phyloP scores from a whole-genome alignment of 2,888 invertebrate genomes.

The Bombylius discolor region DNA sequence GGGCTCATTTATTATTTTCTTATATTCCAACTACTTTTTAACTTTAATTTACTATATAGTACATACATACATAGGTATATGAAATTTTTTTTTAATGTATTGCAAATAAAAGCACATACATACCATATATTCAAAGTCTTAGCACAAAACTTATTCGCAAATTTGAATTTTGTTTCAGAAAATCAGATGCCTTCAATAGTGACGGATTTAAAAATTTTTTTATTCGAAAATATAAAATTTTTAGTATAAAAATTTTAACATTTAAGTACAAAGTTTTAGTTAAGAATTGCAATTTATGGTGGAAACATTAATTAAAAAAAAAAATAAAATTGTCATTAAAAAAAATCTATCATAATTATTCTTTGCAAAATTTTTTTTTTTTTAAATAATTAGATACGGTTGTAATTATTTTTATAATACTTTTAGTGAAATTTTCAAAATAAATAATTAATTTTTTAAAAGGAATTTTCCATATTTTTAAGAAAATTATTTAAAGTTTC shows the following conservation, averaged over 20 bases:
- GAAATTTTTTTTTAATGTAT: not conserved
- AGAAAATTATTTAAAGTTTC: too few species aligned
- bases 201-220: conserved; percentile 5
- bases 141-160: conserved; percentile 3
- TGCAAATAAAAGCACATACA: too few species aligned
- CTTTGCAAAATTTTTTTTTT: too few species aligned
- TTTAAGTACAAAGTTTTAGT: not conserved
- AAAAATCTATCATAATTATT: too few species aligned
- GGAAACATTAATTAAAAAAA: not conserved
- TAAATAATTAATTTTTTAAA: too few species aligned
- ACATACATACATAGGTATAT: not conserved
- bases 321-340: too few species aligned
- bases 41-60: too few species aligned
- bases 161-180: conserved; percentile 7
- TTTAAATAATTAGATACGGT: too few species aligned
- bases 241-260: not conserved
- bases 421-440: too few species aligned
- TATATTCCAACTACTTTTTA: not conserved
- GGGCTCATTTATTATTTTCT: not conserved
- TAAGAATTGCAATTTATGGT: not conserved
- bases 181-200: conserved; percentile 11
- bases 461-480: too few species aligned
- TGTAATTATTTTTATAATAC: too few species aligned
- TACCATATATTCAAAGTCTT: not conserved
- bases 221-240: conserved; percentile 1